These are phyloP conservation scores for Bilobella aurantiaca DNA, from an alignment of 1,140 invertebrate genomes.

Conservation along the genomic window DNA sequence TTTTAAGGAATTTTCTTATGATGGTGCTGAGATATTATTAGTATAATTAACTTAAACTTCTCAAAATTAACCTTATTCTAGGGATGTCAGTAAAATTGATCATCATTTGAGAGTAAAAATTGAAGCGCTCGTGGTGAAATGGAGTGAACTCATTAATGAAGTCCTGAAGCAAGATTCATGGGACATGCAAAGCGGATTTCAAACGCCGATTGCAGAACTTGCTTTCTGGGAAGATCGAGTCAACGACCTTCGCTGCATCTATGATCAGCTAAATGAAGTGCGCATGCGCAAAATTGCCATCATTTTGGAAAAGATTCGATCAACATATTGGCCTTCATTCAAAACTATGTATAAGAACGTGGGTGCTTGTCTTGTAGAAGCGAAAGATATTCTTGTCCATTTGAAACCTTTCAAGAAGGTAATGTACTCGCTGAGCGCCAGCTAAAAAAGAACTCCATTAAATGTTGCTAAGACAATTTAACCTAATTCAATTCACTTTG, in stretches of 20 bases:
- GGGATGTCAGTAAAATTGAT: constrained; percentile 54
- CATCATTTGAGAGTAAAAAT: constrained; percentile 82
- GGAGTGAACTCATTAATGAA: constrained; percentile 85
- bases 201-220: constrained; percentile 59
- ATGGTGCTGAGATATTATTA: background rate
- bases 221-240: constrained; percentile 41
- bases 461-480: too few species aligned
- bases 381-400: constrained; percentile 78
- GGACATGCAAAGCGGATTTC: constrained; percentile 66
- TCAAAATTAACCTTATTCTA: constrained; percentile 12
- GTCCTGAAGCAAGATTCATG: constrained; percentile 78
- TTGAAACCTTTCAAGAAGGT: constrained; percentile 64
- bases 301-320: constrained; percentile 76
- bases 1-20: too few species aligned
- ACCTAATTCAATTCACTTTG: too few species aligned
- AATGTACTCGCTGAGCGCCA: too few species aligned
- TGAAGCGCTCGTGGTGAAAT: constrained; percentile 90
- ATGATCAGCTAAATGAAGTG: constrained; percentile 70
- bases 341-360: constrained; percentile 70
- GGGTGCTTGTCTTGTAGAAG: constrained; percentile 72
- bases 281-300: constrained; percentile 79
- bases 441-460: too few species aligned
- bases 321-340: constrained; percentile 87
- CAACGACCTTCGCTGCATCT: constrained; percentile 73
- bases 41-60: background rate